Evolutionary conservation across 2,888 invertebrate species (phyloP), one percentile per base, ranked within the genome.

Genomic region (Xylophagus ater): DNA sequence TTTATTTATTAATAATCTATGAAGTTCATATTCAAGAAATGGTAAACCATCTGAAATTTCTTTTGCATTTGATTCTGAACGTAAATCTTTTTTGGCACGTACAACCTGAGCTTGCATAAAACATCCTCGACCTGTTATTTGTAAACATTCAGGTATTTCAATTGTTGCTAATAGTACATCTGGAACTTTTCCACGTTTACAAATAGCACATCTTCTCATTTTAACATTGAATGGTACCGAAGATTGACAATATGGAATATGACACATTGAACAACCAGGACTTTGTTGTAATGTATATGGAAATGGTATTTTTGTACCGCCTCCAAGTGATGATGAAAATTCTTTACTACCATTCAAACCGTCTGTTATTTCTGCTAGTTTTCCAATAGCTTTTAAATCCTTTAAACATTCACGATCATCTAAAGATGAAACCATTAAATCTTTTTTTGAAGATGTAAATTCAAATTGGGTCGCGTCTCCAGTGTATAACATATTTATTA

Each of bases 41-140:
- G 96, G 96, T 38, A 96, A 69, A 51, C 86, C 86, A 68, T 96
- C 88, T 2, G 93, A 93, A 43, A 97, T 87, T 67, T 96, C 94
- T 51, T 92, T 80, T 4, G 96, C 89, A 49, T 84, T 83, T 1
- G 81, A 71, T 65, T 93, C 93, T 0, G 86, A 82, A 9, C 82
- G 74, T 6, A 81, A 71, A 49, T 87, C 85, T 31, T 80, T 77
- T 49, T 90, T 78, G 0, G 78, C 72, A 30, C 87, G 75, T 37
- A 84, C 79, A 0, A 85, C 82, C 48, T 83, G 81, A 36, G 77
- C 74, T 56, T 82, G 81, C 45, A 82, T 68, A 46, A 82, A 73
- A 45, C 76, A 76, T 3, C 60, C 71, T 49, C 76, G 73, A 2
- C 87, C 59, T 51, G 81, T 74, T 1, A 81, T 77, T 1, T 78